Base-by-base conservation (phyloP, 92 coral and sea anemone species). In the Epizoanthus fatuus region DNA sequence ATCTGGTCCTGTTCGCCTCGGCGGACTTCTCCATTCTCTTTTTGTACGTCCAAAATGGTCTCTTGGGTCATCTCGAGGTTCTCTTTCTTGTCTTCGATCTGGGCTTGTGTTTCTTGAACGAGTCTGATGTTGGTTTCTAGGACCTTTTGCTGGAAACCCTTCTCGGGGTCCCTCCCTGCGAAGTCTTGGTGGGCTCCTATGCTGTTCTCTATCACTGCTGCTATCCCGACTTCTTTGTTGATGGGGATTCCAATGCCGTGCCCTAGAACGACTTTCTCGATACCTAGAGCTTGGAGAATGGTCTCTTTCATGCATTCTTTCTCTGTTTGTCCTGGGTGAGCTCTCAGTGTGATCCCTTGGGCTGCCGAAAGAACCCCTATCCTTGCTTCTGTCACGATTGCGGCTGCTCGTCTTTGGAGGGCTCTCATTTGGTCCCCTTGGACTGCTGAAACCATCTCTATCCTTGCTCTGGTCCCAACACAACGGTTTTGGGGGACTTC, bases 1-100 rank as follows among this genome's bases (percentile, higher is more conserved):
- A 42, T 76, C 69, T 17, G 17, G 16, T 11, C 62, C 39, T 29
- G 70, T 64, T 64, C 70, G 1, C 70, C 17, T 66, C 29, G 29
- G 49, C 6, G 40, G 40, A 32, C 19, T 69, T 77, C 70, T 62
- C 53, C 53, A 49, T 49, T 49, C 53, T 49, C 53, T 49, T 8
- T 49, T 7, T 12, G 11, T 12, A 9, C 14, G 53, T 12, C 53
- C 11, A 10, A 8, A 10, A 19, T 20, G 53, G 7, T 39, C 69
- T 17, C 16, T 20, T 59, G 38, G 20, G n/a, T 19, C 11, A 58
- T n/a, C 69, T 4, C 3, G 52, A 58, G 13, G 40, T 59, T 57
- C 81, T 59, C 82, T 77, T 56, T 52, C 54, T 58, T 60, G 57
- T 60, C 58, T 59, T 9, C 22, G 2, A 37, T 32, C 72, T 17